Evolutionary conservation across 1,140 invertebrate genomes (phyloP), one percentile per base, ranked within the genome.

Genomic region (Magallana ariakensis): DNA sequence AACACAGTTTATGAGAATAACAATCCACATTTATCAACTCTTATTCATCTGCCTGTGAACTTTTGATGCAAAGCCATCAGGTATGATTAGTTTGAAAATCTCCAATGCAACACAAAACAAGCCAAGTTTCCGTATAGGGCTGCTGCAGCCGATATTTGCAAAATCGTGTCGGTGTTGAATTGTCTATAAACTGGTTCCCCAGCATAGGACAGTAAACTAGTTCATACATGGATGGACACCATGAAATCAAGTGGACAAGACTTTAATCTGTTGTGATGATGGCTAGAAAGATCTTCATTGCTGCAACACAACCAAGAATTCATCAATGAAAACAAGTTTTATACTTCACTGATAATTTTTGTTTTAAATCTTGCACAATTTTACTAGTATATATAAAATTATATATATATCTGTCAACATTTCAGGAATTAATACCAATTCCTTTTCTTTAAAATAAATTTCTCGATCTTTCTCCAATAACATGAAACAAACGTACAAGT

Each of bases 1-100:
- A 70, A 22, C 8, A 33, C 66, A 75, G 22, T 75, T 75, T 11
- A 75, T 75, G 66, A 75, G 66, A 75, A 26, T 13, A 75, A 75
- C 66, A 75, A 26, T 75, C 66, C 66, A 75, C 66, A 75, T 75
- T 75, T 75, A 75, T 75, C 66, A 75, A 75, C 66, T 75, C 66
- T 46, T 46, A 75, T 75, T 33, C 66, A 75, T 26, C 66, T 75
- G 66, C 33, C 66, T 75, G 66, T 75, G 66, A 75, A 75, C 33
- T 75, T 75, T 19, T 75, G 66, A 75, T 75, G 66, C 19, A 26
- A 75, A 26, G 22, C 33, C 66, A 75, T 75, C 66, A 75, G 66
- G 19, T 62, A 62, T 2, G 19, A 62, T 62, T 62, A 19, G 19
- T 75, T 75, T 75, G 66, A 75, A 75, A 75, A 75, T 75, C 66